phyloP scores from a whole-genome alignment of 2,797 vertebrate genomes.

The Sandelia bainsii region DNA sequence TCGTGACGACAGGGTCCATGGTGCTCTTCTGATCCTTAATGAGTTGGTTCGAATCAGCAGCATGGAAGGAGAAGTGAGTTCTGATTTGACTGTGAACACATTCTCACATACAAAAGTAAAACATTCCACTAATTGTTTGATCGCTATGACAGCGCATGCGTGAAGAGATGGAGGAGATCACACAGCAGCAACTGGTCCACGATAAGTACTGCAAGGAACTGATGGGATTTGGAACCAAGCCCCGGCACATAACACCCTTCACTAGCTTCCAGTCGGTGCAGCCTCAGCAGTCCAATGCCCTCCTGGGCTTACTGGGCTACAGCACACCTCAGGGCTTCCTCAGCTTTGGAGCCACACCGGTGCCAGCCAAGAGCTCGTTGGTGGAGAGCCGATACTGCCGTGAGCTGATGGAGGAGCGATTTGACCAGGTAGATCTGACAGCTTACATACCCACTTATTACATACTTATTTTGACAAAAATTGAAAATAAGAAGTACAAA shows the following conservation, averaged over 20 bases:
- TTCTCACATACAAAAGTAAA: neutral
- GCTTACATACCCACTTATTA: no score
- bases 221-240: slow-evolving; percentile 95
- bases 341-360: slow-evolving; percentile 91
- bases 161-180: slow-evolving; percentile 99
- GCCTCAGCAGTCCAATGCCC: slow-evolving; percentile 95
- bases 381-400: slow-evolving; percentile 98
- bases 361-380: slow-evolving; percentile 90
- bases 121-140: neutral
- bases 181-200: slow-evolving; percentile 97
- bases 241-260: slow-evolving; percentile 97
- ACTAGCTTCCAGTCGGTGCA: slow-evolving; percentile 97
- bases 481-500: no score
- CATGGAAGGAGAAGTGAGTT: slow-evolving; percentile 98
- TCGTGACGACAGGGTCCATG: slow-evolving; percentile 95
- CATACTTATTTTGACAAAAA: no score
- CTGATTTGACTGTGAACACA: neutral
- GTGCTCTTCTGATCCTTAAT: slow-evolving; percentile 96
- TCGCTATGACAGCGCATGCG: slow-evolving; percentile 88
- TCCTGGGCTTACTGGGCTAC: slow-evolving; percentile 95
- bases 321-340: slow-evolving; percentile 93
- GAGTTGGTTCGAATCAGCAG: slow-evolving; percentile 99
- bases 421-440: slow-evolving; percentile 89
- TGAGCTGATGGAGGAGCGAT: slow-evolving; percentile 97
- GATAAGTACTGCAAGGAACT: slow-evolving; percentile 98